Base-by-base conservation (phyloP, 2,797 vertebrate genomes). In the Sphaeramia orbicularis region DNA sequence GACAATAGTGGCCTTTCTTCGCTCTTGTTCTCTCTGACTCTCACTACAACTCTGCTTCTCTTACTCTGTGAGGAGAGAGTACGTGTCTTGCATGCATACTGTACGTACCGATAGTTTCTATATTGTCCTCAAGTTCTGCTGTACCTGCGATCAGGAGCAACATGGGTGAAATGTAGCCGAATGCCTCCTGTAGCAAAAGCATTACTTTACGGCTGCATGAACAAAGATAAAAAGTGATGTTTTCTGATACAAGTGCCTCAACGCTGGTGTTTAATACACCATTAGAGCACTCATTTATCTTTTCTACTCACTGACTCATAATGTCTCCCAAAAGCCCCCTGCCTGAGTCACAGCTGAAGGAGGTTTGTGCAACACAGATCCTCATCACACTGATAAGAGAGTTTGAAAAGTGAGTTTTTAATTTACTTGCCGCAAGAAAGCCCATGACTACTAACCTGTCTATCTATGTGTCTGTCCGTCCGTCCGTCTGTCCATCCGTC, bases 221-320 rank as follows among this genome's bases (percentile, higher is more conserved):
- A 35, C 0, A 8, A 43, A 47, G 14, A 69, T 11, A 41, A 43
- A 27, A 54, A 64, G 42, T 70, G 67, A 80, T 10, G 18, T 41
- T 68, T 64, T 68, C 48, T 49, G 30, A 75, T 59, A 40, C 40
- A 38, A 66, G 59, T 60, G 58, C 53, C 56, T 65, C 37, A 15
- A 52, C 47, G 12, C 71, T 59, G 51, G 66, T 80, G 47, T 80
- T 76, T 72, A 78, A 78, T 75, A 59, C 62, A 50, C 59, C 74
- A 84, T 85, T 83, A 82, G 41, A 44, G 41, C 55, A 53, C 68
- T 78, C 66, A 64, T 83, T 75, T 76, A 66, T 86, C 60, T 71
- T 67, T 35, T 64, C 67, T 71, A 67, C 58, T 67, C 8, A 11
- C 57, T 59, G 50, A 65, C 62, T 74, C 43, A 58, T 74, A 76